These are phyloP conservation scores for Isurus oxyrinchus DNA, from an alignment of 2,113 vertebrate species.

Conservation along the genomic window DNA sequence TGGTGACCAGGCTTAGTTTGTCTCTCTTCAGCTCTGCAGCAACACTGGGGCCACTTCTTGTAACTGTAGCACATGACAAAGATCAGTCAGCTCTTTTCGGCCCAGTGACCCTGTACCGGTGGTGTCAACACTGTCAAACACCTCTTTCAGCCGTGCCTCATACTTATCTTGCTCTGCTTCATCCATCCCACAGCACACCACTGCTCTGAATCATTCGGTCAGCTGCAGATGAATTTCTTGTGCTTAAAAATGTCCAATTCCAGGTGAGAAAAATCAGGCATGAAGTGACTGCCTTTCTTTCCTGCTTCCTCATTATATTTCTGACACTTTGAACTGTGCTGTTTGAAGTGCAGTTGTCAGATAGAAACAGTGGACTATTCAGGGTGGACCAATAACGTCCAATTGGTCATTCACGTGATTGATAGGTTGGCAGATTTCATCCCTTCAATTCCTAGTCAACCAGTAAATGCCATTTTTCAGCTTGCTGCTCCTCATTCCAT, in stretches of 20 bases:
- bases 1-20: no score
- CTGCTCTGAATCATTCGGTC: background rate
- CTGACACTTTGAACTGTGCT: background rate
- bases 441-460: background rate
- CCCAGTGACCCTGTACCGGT: conserved; percentile 74
- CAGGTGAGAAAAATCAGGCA: background rate
- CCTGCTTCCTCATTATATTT: background rate
- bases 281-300: background rate
- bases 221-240: background rate
- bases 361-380: background rate
- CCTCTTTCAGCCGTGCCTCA: conserved; percentile 86
- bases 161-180: conserved; percentile 83
- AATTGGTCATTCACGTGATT: background rate
- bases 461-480: background rate
- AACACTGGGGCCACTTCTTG: conserved; percentile 74
- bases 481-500: background rate
- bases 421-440: background rate
- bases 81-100: conserved; percentile 77
- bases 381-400: background rate
- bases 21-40: conserved; percentile 43
- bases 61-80: conserved; percentile 80
- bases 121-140: conserved; percentile 86
- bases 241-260: background rate
- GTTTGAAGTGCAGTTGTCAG: background rate
- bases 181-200: conserved; percentile 87